phyloP scores from a whole-genome alignment of 2,888 invertebrate genomes.

The Synanthedon formicaeformis region DNA sequence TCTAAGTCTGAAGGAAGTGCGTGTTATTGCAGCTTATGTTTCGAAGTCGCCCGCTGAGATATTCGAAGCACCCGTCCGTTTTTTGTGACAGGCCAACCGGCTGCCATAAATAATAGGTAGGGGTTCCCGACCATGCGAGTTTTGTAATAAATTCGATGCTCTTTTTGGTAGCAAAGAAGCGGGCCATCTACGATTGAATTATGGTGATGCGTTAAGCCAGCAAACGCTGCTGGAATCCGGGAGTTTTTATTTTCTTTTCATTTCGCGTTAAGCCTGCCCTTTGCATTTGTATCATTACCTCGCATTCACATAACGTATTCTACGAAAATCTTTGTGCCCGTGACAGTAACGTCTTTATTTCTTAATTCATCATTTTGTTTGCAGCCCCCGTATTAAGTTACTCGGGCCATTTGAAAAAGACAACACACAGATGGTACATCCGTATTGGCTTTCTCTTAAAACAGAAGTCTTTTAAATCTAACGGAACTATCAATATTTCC shows the following conservation, averaged over 20 bases:
- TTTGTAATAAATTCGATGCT: conserved; percentile 69
- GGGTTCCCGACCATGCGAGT: conserved; percentile 57
- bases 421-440: conserved; percentile 60
- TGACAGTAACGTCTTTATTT: conserved; percentile 41
- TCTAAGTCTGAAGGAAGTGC: conserved; percentile 54
- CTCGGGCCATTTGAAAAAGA: conserved; percentile 58
- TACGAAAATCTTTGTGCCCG: conserved; percentile 35
- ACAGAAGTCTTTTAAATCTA: conserved; percentile 64
- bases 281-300: conserved; percentile 36
- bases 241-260: conserved; percentile 54
- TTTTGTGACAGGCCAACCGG: conserved; percentile 69
- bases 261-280: conserved; percentile 44
- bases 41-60: conserved; percentile 66
- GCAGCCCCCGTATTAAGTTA: conserved; percentile 43
- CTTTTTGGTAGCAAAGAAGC: conserved; percentile 64
- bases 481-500: conserved; percentile 61
- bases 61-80: conserved; percentile 66
- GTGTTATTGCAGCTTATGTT: conserved; percentile 69
- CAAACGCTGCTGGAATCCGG: conserved; percentile 48
- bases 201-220: conserved; percentile 67
- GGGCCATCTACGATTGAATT: conserved; percentile 60
- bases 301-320: conserved; percentile 30
- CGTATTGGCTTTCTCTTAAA: conserved; percentile 67
- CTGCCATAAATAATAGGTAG: conserved; percentile 70
- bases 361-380: conserved; percentile 32